phyloP scores from a whole-genome alignment of 2,888 invertebrate species.

The Chrysomela aeneicollis region DNA sequence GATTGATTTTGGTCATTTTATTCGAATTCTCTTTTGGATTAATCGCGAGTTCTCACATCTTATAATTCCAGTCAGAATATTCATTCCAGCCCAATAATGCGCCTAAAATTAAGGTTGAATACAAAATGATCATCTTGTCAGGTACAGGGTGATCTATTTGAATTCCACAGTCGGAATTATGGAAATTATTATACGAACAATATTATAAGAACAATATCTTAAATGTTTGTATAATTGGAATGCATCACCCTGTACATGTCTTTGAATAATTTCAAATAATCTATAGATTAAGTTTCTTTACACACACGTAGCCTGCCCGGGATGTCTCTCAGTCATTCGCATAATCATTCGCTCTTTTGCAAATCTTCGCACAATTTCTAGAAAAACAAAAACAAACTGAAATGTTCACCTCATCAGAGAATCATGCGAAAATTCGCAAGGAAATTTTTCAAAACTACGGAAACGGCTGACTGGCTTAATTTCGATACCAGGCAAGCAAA shows the following conservation, averaged over 20 bases:
- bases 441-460: conserved; percentile 55
- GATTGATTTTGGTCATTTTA: too few species aligned
- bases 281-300: conserved; percentile 41
- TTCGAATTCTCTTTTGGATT: too few species aligned
- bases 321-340: conserved; percentile 63
- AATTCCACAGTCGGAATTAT: too few species aligned
- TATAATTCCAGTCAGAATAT: neutral
- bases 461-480: conserved; percentile 55
- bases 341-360: conserved; percentile 52
- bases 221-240: conserved; percentile 28
- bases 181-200: neutral
- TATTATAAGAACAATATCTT: conserved; percentile 1
- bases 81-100: neutral
- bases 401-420: conserved; percentile 1
- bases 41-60: too few species aligned
- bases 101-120: too few species aligned
- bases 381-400: neutral
- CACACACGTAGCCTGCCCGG: conserved; percentile 64
- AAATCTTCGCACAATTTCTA: conserved; percentile 24
- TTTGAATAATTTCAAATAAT: conserved; percentile 29
- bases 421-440: conserved; percentile 25
- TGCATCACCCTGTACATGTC: conserved; percentile 34
- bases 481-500: conserved; percentile 58
- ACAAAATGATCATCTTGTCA: too few species aligned
- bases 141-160: too few species aligned